Evolutionary conservation across 1,140 invertebrate species (phyloP), one percentile per base, ranked within the genome.

Genomic region (Hylyphantes graminicola): DNA sequence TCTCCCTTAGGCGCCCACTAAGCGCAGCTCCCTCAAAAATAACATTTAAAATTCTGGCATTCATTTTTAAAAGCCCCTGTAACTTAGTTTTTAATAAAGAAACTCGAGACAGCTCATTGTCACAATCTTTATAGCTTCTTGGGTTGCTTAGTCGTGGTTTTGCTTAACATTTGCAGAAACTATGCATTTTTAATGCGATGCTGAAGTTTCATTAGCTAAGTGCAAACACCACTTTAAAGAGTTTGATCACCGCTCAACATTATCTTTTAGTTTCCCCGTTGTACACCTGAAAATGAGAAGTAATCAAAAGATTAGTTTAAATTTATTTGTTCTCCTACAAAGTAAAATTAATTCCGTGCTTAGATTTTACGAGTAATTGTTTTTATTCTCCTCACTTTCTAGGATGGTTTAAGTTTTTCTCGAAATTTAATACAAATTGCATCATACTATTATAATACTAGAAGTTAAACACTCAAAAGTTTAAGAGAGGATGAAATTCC

Each of bases 181-280:
- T 64, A 80, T 80, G 65, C 64, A 80, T 80, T 80, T 80, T 80
- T 80, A 80, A 80, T 80, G 77, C 68, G 65, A 65, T 57, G 50
- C 54, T 54, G 77, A 54, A 53, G 51, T 78, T 80, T 54, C 77
- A 80, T 80, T 80, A 80, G 77, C 77, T 70, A 80, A 80, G 77
- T 80, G 77, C 65, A 70, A 80, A 80, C 77, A 80, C 64, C 64
- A 59, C 77, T 80, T 80, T 57, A 54, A 68, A 70, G 48, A 80
- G 77, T 59, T 57, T 68, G 67, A 80, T 80, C 54, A 65, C 53
- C 77, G 54, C 65, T 50, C 61, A 68, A 19, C 57, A 70, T 57
- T 80, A 21, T 65, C 51, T 70, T 54, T 80, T 54, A 35, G 35
- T 21, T 61, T 59, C 35, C 21, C 55, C 51, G 50, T 70, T 70